These are phyloP conservation scores for Parasteatoda lunata DNA, from an alignment of 2,888 invertebrate genomes.

Conservation along the genomic window DNA sequence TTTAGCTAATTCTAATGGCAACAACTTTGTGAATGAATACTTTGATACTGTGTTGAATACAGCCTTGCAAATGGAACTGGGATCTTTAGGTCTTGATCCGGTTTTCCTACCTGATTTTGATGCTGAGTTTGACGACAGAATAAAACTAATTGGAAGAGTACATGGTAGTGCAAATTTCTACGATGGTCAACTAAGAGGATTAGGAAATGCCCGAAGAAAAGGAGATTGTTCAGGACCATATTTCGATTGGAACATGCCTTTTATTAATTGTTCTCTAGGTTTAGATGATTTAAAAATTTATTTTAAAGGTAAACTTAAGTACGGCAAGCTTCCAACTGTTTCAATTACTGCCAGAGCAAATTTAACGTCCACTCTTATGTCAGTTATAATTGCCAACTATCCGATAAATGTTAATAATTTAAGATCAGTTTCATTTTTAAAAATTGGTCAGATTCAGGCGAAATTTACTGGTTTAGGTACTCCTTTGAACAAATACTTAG, in stretches of 20 bases:
- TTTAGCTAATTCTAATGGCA: neutral
- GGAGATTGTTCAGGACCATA: conserved; percentile 25
- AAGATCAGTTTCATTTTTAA: conserved; percentile 18
- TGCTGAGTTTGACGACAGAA: conserved; percentile 32
- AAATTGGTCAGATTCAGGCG: conserved; percentile 18
- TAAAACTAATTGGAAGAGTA: conserved; percentile 28
- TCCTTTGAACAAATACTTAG: conserved; percentile 37
- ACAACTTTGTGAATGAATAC: conserved; percentile 3
- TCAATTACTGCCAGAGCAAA: conserved; percentile 21
- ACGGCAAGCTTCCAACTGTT: conserved; percentile 44
- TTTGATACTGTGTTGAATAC: conserved; percentile 20
- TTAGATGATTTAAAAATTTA: conserved; percentile 23
- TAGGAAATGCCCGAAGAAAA: conserved; percentile 4
- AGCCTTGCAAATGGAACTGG: conserved; percentile 17
- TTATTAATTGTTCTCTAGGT: conserved; percentile 35
- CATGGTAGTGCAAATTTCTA: conserved; percentile 19
- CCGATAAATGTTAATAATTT: conserved; percentile 10
- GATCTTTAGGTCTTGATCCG: conserved; percentile 15
- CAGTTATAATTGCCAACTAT: conserved; percentile 14
- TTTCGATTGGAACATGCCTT: neutral
- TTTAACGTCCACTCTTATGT: conserved; percentile 13
- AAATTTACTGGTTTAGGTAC: conserved; percentile 32
- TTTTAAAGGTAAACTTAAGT: conserved; percentile 37
- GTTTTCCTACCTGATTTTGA: conserved; percentile 22
- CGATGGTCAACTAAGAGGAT: conserved; percentile 25